Percentiles rank a stretch among this genome's conserved stretches.
phyloP scores from a whole-genome alignment of 64 coral and sea anemone genomes.

The Dendrophyllia cribrosa region DNA sequence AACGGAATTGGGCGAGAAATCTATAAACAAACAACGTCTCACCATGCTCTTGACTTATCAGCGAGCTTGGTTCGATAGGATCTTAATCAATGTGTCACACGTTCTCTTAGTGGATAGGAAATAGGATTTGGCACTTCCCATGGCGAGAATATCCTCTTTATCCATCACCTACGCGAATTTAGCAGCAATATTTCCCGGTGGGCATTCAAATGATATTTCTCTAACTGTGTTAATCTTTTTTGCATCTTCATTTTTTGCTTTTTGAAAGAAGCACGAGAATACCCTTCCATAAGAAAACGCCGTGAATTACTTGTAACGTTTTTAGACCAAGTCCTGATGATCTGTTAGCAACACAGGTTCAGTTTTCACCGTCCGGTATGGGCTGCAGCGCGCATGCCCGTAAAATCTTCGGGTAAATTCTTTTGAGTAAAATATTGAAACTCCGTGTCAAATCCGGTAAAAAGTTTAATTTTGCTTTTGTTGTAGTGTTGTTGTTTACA shows the following conservation, averaged over 20 bases:
- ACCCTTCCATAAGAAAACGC: background rate
- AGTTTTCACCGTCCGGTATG: no score
- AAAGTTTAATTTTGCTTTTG: no score
- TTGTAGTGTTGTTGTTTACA: no score
- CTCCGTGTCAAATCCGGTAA: no score
- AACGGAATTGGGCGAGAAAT: conserved; percentile 25
- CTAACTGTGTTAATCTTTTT: conserved; percentile 24
- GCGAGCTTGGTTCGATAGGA: background rate
- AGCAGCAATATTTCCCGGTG: conserved; percentile 25
- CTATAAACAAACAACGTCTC: background rate
- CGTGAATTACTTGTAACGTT: background rate
- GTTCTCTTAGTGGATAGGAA: background rate
- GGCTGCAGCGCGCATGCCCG: no score
- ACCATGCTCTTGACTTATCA: background rate
- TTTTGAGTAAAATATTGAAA: no score
- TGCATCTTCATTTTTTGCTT: background rate
- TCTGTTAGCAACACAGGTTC: no score
- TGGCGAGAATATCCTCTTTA: background rate
- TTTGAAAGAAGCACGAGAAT: no score
- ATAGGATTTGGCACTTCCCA: background rate
- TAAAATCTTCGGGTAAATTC: no score
- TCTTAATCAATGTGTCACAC: conserved; percentile 14
- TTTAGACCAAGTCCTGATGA: background rate
- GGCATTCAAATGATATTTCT: background rate
- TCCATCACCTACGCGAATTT: background rate